Conservation (phyloP, 2,797 vertebrate species). For the Pygocentrus nattereri region DNA sequence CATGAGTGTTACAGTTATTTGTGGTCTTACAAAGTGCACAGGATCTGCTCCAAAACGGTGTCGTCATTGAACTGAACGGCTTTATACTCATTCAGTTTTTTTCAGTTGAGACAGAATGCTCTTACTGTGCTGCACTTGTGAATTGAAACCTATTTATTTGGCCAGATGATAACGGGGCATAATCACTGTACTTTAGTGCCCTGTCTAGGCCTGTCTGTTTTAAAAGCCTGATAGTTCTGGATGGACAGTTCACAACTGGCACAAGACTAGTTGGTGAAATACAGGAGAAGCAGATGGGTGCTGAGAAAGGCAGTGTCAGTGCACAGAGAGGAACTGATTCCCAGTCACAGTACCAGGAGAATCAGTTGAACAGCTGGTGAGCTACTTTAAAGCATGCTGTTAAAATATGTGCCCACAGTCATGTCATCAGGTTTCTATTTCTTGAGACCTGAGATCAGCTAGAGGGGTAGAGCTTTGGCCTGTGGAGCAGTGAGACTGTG, state of each 20-base stretch:
- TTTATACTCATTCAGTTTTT: not conserved
- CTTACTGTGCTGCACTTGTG: not conserved
- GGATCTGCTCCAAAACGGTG: not conserved
- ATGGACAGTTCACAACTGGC: constrained; percentile 15
- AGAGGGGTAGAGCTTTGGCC: not conserved
- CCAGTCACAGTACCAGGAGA: constrained; percentile 3
- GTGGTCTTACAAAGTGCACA: not conserved
- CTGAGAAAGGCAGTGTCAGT: not conserved
- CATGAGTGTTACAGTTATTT: not conserved
- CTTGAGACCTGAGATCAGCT: not conserved
- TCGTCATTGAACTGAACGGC: not conserved
- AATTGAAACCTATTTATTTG: not conserved
- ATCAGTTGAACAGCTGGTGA: not conserved
- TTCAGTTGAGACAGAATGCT: not conserved
- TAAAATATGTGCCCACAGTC: no score
- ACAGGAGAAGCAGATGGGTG: not conserved
- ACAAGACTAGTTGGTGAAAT: constrained; percentile 21
- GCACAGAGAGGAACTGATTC: not conserved
- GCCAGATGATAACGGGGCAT: not conserved
- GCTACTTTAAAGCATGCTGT: no score
- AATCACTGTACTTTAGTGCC: not conserved
- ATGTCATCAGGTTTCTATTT: not conserved
- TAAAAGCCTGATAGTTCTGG: constrained; percentile 1
- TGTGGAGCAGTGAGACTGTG: not conserved
- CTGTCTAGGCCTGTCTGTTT: constrained; percentile 12